A percentile compares a stretch with the other conserved stretches of the same genome.
Evolutionary conservation across 1,140 invertebrate species (phyloP).

Genomic region (Drosophila mayri): DNA sequence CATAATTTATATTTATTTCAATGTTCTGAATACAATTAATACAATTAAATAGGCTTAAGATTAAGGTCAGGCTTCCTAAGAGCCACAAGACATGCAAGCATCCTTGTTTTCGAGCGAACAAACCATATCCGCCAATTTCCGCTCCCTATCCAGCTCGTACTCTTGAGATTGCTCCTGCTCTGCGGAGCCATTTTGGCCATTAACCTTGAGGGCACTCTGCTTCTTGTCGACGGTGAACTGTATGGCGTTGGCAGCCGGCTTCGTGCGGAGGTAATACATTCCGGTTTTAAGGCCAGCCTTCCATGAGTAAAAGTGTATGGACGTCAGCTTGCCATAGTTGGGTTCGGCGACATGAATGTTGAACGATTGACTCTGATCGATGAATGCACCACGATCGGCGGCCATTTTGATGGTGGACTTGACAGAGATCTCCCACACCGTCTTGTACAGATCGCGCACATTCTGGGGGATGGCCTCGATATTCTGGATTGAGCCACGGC

Average conservation of each 20-base stretch:
- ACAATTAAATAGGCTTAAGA: conserved; percentile 58
- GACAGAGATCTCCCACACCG: conserved; percentile 99
- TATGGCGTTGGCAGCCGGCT: conserved; percentile 97
- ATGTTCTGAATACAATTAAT: conserved; percentile 21
- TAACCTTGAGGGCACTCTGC: conserved; percentile 84
- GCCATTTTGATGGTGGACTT: conserved; percentile 98
- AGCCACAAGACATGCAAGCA: conserved; percentile 93
- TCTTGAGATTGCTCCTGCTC: conserved; percentile 10
- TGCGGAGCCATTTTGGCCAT: conserved; percentile 33
- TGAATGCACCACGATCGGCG: conserved; percentile 98
- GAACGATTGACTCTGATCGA: conserved; percentile 99
- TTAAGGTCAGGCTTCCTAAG: conserved; percentile 23
- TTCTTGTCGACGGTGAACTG: conserved; percentile 99
- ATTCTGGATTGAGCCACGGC: conserved; percentile 97
- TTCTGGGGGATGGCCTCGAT: conserved; percentile 95
- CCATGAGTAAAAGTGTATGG: conserved; percentile 99
- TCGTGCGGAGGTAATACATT: conserved; percentile 99
- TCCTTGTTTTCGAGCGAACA: conserved; percentile 97
- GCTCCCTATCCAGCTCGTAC: conserved; percentile 85
- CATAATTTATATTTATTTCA: conserved; percentile 40
- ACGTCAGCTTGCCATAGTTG: conserved; percentile 96
- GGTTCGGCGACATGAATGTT: conserved; percentile 98
- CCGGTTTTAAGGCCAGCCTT: conserved; percentile 98
- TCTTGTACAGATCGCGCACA: conserved; percentile 97
- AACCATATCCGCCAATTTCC: conserved; percentile 91